A percentile compares a stretch with the other conserved stretches of the same genome.
Evolutionary conservation across 1,140 invertebrate genomes (phyloP).

Genomic region (Episyrphus balteatus): DNA sequence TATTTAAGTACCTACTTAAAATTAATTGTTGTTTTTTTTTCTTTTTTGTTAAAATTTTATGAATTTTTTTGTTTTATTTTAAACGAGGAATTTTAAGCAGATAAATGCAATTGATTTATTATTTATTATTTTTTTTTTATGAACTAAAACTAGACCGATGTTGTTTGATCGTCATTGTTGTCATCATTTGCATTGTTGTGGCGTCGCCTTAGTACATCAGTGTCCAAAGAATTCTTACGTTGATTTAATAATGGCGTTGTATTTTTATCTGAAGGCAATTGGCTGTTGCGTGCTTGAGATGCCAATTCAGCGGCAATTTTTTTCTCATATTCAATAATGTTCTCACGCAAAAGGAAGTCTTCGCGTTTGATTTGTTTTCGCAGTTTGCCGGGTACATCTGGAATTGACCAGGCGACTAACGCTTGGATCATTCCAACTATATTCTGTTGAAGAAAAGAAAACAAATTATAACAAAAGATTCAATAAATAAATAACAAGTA

Average conservation of each 20-base stretch:
- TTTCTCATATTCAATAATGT: conserved; percentile 66
- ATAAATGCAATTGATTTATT: not conserved
- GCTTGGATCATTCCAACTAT: conserved; percentile 64
- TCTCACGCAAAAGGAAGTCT: conserved; percentile 72
- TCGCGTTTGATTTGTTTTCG: conserved; percentile 69
- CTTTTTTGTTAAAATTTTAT: not conserved
- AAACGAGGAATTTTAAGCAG: too few species aligned
- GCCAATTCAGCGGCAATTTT: conserved; percentile 7
- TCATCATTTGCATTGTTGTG: not conserved
- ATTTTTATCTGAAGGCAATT: too few species aligned
- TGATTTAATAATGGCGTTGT: too few species aligned
- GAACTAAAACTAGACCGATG: conserved; percentile 3
- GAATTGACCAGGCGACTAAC: conserved; percentile 67
- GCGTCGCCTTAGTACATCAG: not conserved
- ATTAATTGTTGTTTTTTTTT: too few species aligned
- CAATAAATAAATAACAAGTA: not conserved
- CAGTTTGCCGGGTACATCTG: conserved; percentile 64
- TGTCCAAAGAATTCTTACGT: too few species aligned
- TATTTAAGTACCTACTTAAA: too few species aligned
- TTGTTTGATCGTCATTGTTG: conserved; percentile 6
- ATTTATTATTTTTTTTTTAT: not conserved
- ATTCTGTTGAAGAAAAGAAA: conserved; percentile 46
- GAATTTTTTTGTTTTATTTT: not conserved
- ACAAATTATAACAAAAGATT: not conserved
- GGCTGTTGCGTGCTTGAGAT: not conserved